A percentile compares a stretch with the other conserved stretches of the same genome.
Evolutionary conservation across 1,140 invertebrate species (phyloP).

Genomic region (Drosophila pallidifrons): DNA sequence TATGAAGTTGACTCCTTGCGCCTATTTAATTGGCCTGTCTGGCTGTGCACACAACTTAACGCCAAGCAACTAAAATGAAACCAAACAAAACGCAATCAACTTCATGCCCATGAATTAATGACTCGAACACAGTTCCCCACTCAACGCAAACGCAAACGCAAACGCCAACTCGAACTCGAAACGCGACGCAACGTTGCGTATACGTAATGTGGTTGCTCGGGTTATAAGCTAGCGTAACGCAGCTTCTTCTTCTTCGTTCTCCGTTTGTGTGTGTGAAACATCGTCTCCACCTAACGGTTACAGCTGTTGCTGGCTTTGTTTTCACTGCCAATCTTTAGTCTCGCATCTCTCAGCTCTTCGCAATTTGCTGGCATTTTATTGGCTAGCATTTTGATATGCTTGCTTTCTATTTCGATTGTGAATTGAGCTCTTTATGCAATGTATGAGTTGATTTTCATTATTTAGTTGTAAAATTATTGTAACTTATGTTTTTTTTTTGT

Average conservation of each 20-base stretch:
- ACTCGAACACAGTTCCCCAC: conserved; percentile 33
- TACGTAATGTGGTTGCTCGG: conserved; percentile 10
- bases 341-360: neutral
- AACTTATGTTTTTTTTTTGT: too few species aligned
- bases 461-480: too few species aligned
- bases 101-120: conserved; percentile 82
- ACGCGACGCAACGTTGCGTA: conserved; percentile 18
- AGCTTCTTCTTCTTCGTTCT: neutral
- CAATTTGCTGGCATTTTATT: neutral
- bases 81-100: conserved; percentile 68
- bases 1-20: conserved; percentile 46
- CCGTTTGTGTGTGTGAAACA: too few species aligned
- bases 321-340: neutral
- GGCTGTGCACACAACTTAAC: conserved; percentile 24
- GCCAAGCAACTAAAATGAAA: conserved; percentile 33
- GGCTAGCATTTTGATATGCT: neutral
- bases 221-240: neutral
- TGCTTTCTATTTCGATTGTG: neutral
- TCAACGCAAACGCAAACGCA: conserved; percentile 4
- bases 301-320: neutral
- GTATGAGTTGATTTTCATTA: too few species aligned
- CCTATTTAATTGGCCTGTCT: conserved; percentile 51
- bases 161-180: neutral
- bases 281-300: neutral
- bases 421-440: too few species aligned